These are phyloP conservation scores for Berghia stephanieae DNA, from an alignment of 1,140 invertebrate genomes.

Conservation along the genomic window DNA sequence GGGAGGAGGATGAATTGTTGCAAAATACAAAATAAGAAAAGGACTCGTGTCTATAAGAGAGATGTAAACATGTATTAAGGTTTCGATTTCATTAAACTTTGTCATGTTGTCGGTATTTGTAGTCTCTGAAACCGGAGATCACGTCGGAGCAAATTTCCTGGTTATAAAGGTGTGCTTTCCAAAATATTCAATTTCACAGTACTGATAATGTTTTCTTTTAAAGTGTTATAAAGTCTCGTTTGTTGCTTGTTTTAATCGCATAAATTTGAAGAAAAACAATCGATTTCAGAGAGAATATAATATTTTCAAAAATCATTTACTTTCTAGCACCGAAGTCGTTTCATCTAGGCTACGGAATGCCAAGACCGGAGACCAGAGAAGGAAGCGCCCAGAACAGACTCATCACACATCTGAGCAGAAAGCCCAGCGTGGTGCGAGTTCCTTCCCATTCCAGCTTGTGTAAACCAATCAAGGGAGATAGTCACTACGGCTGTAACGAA, in stretches of 20 bases:
- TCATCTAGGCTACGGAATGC: conserved; percentile 24
- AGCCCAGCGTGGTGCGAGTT: conserved; percentile 27
- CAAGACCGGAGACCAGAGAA: conserved; percentile 23
- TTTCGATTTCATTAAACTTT: too few species aligned
- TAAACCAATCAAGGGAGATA: conserved; percentile 18
- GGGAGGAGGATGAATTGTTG: too few species aligned
- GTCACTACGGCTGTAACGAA: conserved; percentile 19
- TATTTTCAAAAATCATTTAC: neutral
- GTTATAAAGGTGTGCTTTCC: neutral
- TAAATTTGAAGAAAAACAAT: neutral
- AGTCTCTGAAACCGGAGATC: too few species aligned
- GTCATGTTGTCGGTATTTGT: too few species aligned
- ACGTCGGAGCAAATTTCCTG: too few species aligned
- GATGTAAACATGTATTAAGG: too few species aligned
- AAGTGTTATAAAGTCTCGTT: neutral
- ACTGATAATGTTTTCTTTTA: neutral
- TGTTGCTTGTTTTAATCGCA: neutral
- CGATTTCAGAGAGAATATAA: neutral
- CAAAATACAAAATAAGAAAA: too few species aligned
- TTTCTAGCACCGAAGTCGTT: conserved; percentile 20
- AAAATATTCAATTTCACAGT: neutral
- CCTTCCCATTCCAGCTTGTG: conserved; percentile 23
- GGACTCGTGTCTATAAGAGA: too few species aligned
- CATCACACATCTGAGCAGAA: conserved; percentile 20
- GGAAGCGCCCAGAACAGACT: conserved; percentile 8